Evolutionary conservation across 2,797 vertebrate species (phyloP).

Genomic region (Scolopax rusticola): DNA sequence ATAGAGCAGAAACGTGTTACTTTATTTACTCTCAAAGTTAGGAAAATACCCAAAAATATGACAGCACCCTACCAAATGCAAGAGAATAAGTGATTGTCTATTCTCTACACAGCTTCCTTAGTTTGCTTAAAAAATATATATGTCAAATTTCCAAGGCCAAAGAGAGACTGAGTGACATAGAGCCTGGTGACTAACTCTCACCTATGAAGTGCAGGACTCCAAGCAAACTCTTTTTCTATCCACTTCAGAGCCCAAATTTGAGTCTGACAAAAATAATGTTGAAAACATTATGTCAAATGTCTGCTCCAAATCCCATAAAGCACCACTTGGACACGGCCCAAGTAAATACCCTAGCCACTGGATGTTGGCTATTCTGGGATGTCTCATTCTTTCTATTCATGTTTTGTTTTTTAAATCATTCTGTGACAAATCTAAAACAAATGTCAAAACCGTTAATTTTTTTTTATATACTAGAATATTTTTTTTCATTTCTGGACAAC

Average conservation of each 20-base stretch:
- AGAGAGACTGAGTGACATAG: neutral
- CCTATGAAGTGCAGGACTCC: neutral
- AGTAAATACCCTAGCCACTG: conserved; percentile 74
- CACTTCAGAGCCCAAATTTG: conserved; percentile 30
- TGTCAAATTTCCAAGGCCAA: neutral
- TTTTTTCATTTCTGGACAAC: conserved; percentile 28
- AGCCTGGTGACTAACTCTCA: conserved; percentile 22
- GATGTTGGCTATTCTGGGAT: conserved; percentile 71
- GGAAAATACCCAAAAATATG: neutral
- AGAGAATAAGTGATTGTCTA: neutral
- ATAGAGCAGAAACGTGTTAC: neutral
- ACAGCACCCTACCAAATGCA: neutral
- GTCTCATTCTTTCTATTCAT: conserved; percentile 75
- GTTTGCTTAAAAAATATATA: neutral
- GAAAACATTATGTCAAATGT: conserved; percentile 71
- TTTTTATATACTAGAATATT: neutral
- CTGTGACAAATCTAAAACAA: conserved; percentile 75
- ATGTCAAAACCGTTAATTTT: conserved; percentile 63
- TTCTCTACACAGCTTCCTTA: neutral
- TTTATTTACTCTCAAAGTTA: neutral
- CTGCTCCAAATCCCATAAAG: conserved; percentile 71
- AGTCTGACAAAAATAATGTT: conserved; percentile 62
- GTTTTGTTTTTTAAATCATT: conserved; percentile 74
- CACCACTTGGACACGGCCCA: conserved; percentile 54
- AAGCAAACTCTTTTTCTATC: conserved; percentile 12